A percentile compares a stretch with the other conserved stretches of the same genome.
Conservation (phyloP, 2,797 vertebrate genomes). For the Aselliscus stoliczkanus region DNA sequence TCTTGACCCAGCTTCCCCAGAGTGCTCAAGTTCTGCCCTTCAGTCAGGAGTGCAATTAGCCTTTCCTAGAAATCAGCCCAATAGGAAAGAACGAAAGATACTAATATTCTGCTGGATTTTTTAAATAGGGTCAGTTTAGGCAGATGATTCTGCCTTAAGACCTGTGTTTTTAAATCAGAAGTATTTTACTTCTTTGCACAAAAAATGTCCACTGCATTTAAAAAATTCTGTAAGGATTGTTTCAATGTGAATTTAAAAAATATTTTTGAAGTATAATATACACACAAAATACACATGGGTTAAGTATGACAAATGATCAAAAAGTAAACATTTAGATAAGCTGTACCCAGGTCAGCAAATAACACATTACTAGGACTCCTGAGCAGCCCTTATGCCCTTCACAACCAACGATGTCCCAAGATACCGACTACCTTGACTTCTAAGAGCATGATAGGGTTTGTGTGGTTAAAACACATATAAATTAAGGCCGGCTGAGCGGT, state of each 20-base stretch:
- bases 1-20: too few species aligned
- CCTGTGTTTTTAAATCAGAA: background rate
- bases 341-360: background rate
- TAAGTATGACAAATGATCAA: background rate
- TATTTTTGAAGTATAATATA: background rate
- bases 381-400: too few species aligned
- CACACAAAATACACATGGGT: background rate
- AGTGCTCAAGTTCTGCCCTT: too few species aligned
- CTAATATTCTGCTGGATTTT: background rate
- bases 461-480: background rate
- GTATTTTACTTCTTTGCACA: background rate
- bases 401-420: too few species aligned
- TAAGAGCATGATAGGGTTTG: background rate
- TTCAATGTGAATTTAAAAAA: background rate
- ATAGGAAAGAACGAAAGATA: background rate
- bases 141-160: background rate
- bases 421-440: background rate
- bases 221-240: background rate
- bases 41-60: too few species aligned
- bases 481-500: too few species aligned
- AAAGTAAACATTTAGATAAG: background rate
- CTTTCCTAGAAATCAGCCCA: background rate
- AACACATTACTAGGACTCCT: too few species aligned
- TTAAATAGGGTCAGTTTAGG: background rate
- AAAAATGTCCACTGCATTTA: background rate